A percentile compares a stretch with the other conserved stretches of the same genome.
Evolutionary conservation across 1,140 invertebrate genomes (phyloP).

Genomic region (Papilio polytes): DNA sequence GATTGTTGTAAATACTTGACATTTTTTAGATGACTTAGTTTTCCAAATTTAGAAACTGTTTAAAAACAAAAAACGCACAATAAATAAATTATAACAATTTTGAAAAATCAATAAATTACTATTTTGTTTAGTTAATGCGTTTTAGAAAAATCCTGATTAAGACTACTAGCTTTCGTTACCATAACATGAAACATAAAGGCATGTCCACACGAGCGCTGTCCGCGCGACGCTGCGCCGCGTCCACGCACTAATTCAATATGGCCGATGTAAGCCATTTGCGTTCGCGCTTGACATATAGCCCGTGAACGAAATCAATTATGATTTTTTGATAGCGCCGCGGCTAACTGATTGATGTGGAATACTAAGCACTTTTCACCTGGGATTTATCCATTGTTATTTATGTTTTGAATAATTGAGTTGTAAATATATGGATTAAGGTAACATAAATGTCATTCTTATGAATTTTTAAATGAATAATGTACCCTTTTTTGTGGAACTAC

Average conservation of each 20-base stretch:
- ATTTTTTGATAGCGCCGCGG: constrained; percentile 76
- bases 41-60: too few species aligned
- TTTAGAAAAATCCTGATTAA: too few species aligned
- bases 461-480: too few species aligned
- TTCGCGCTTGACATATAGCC: constrained; percentile 77
- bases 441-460: too few species aligned
- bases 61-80: too few species aligned
- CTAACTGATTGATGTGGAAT: constrained; percentile 35
- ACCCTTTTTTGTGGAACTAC: too few species aligned
- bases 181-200: constrained; percentile 1
- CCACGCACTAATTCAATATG: constrained; percentile 83
- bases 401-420: background rate
- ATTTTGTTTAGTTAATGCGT: too few species aligned
- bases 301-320: constrained; percentile 81
- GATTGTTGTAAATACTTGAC: background rate
- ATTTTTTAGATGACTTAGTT: background rate
- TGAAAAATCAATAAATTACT: too few species aligned
- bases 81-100: too few species aligned
- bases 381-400: background rate
- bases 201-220: constrained; percentile 50
- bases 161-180: background rate
- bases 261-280: constrained; percentile 81
- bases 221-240: constrained; percentile 60
- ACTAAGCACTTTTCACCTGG: constrained; percentile 22
- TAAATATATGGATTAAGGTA: background rate